A percentile compares a stretch with the other conserved stretches of the same genome.
Conservation (phyloP, 2,888 invertebrate species). For the Mycalesis mineus region DNA sequence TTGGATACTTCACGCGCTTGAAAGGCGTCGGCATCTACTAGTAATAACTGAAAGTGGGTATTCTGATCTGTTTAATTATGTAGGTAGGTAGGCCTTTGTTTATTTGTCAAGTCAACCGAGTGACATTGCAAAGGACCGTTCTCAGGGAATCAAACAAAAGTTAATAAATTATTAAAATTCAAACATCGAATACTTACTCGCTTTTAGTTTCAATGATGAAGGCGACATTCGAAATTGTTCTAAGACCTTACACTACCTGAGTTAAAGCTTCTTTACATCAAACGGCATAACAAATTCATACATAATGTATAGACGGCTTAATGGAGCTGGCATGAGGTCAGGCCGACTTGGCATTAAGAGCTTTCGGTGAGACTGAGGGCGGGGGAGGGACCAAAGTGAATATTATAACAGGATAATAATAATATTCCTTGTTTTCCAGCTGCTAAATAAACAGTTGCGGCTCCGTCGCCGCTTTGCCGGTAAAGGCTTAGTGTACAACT, state of each 20-base stretch:
- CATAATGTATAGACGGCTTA: conserved; percentile 78
- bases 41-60: neutral
- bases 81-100: neutral
- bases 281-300: conserved; percentile 78
- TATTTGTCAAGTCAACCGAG: neutral
- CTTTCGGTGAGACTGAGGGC: conserved; percentile 61
- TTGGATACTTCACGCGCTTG: neutral
- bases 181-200: conserved; percentile 14
- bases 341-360: conserved; percentile 74
- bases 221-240: conserved; percentile 38
- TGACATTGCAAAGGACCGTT: neutral
- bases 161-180: conserved; percentile 18
- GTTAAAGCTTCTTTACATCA: conserved; percentile 76
- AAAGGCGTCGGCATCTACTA: neutral
- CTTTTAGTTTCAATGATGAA: conserved; percentile 25
- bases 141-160: conserved; percentile 10
- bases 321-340: conserved; percentile 77
- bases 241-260: conserved; percentile 69
- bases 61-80: neutral
- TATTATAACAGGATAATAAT: conserved; percentile 66
- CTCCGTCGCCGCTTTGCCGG: conserved; percentile 23
- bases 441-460: conserved; percentile 37
- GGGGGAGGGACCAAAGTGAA: conserved; percentile 64
- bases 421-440: conserved; percentile 46
- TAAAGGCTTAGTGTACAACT: conserved; percentile 29